Evolutionary conservation across 2,888 invertebrate genomes (phyloP).

Genomic region (Lacanobia oleracea): DNA sequence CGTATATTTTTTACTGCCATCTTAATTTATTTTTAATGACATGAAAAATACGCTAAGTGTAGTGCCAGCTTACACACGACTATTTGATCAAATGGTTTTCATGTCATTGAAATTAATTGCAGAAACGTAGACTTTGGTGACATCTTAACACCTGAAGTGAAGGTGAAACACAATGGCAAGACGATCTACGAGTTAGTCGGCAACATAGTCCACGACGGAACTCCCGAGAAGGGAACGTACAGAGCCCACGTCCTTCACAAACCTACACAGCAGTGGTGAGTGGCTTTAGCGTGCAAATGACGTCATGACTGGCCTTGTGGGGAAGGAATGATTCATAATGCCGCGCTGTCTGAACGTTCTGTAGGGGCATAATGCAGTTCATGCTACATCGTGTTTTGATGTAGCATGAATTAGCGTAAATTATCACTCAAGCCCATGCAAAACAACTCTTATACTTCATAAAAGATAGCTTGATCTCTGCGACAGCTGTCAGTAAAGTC

Average conservation of each 20-base stretch:
- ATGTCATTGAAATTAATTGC: conserved; percentile 67
- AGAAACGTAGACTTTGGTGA: conserved; percentile 99
- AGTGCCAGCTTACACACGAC: background rate
- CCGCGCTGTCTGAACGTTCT: too few species aligned
- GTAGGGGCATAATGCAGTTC: background rate
- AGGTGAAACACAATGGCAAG: conserved; percentile 93
- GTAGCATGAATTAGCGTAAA: too few species aligned
- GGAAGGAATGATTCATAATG: background rate
- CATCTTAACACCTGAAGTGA: conserved; percentile 96
- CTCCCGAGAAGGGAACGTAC: conserved; percentile 98
- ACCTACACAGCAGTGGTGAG: conserved; percentile 95
- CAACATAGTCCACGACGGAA: conserved; percentile 99
- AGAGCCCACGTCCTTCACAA: conserved; percentile 98
- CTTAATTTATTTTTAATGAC: too few species aligned
- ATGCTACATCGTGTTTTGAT: too few species aligned
- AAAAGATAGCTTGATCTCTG: too few species aligned
- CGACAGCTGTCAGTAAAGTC: too few species aligned
- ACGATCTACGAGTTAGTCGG: conserved; percentile 99
- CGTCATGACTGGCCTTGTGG: background rate
- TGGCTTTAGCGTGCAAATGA: background rate
- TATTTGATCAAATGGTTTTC: conserved; percentile 6
- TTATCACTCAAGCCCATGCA: too few species aligned
- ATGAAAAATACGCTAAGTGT: background rate
- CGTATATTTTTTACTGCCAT: background rate
- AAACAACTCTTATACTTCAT: too few species aligned